Evolutionary conservation across 1,140 invertebrate species (phyloP), one percentile per base, ranked within the genome.

Genomic region (Hesperophylax magnus): DNA sequence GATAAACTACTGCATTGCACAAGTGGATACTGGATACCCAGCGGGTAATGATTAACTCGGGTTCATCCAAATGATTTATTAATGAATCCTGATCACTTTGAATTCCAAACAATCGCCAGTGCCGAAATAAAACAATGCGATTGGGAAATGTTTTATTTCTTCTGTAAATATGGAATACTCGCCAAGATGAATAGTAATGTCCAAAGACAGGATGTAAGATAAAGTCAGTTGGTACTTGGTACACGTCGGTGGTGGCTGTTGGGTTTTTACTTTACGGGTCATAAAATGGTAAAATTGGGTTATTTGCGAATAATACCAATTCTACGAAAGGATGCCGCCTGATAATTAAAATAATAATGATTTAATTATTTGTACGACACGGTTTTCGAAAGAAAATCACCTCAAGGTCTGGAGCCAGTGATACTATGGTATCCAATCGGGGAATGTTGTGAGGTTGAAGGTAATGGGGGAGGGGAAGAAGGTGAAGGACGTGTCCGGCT

Each of bases 41-140:
- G 39, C 27, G 27, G 65, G 15, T 39, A 56, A 60, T 75, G 72
- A 34, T 58, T 60, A 75, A 52, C 20, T 14, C 53, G 22, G 27
- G 53, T n/a, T 75, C 72, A 60, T 56, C 58, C 53, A 31, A 27
- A 75, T 75, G 56, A 60, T 75, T 75, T 75, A 75, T 75, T 75
- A 75, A 75, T 31, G 72, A 39, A 60, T 31, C 53, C 72, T 60
- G 72, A 75, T 75, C 56, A 60, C 22, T 3, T 31, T 9, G 53
- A 58, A 34, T 58, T 54, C 72, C 53, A 27, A 75, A 75, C 72
- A 75, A 75, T 75, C 53, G 18, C 3, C 56, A 15, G 3, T n/a
- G 56, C 72, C 72, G 31, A 75, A 75, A 75, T 17, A 8, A 67
- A 34, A 75, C 72, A 75, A 75, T 75, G 72, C 54, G 18, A 15